Evolutionary conservation across 2,797 vertebrate genomes (phyloP), one percentile per base, ranked within the genome.

Genomic region (Podargus strigoides): DNA sequence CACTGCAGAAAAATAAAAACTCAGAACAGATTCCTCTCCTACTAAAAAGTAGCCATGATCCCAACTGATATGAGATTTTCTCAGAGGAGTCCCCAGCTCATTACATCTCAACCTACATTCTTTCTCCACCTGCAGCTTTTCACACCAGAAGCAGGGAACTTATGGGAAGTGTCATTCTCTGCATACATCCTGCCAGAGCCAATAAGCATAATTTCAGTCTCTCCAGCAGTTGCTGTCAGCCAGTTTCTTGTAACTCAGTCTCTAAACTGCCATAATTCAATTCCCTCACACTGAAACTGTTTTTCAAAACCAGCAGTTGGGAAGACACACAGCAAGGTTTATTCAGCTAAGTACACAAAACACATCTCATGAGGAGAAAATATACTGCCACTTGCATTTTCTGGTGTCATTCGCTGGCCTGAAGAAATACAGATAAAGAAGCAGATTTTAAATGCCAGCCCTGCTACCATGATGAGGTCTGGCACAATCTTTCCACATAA

Each of bases 141-240:
- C 7, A 2, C 64, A 90, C 58, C 72, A 87, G 68, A 34, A 75
- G 66, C 1, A 42, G 70, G 69, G 84, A 90, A 58, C 66, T 34
- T 47, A 74, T 47, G 79, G 86, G 81, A 69, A 92, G 76, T 46
- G 55, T 39, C 59, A 85, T 91, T 68, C 79, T 47, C 70, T 78
- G 68, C 49, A 62, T 59, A 91, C 23, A 36, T 30, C 34, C 66
- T 94, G 73, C 87, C 93, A 92, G 84, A 90, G 89, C 39, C 85
- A 90, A 75, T 72, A 55, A 95, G 30, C 42, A 72, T 89, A 84
- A 72, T 90, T 94, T 75, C 90, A 85, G 49, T n/a, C 90, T 78
- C 81, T 76, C 87, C 82, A 91, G 79, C 12, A 27, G 44, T 85
- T 59, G 47, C 73, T 93, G 93, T 70, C 90, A 94, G 82, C 62